Evolutionary conservation across 2,797 vertebrate species (phyloP).

Genomic region (Pseudopleuronectes americanus): DNA sequence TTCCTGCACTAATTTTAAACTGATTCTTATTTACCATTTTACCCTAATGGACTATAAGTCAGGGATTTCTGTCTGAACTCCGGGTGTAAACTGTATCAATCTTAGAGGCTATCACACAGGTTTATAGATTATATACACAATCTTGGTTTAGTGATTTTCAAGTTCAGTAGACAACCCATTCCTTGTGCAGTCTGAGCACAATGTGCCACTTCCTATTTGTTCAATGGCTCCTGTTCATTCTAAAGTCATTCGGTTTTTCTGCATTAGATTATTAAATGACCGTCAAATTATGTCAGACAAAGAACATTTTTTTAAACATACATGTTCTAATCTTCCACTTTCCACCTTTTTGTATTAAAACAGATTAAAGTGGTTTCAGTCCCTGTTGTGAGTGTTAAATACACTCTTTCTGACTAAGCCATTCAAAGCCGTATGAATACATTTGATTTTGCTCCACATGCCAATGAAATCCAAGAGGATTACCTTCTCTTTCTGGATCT

Average conservation of each 20-base stretch:
- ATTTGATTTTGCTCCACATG: conserved; percentile 4
- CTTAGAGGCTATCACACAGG: not conserved
- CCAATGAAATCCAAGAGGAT: not conserved
- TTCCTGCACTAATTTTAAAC: too few species aligned
- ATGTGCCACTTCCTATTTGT: too few species aligned
- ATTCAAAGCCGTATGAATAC: not conserved
- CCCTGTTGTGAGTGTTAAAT: not conserved
- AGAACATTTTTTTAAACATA: too few species aligned
- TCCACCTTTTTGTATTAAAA: not conserved
- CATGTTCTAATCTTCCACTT: too few species aligned
- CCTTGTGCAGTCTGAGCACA: too few species aligned
- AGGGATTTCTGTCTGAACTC: too few species aligned
- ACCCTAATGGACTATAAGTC: not conserved
- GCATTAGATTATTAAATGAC: too few species aligned
- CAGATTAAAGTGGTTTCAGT: not conserved
- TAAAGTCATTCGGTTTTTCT: not conserved
- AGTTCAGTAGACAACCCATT: too few species aligned
- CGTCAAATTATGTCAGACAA: too few species aligned
- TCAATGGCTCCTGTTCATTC: not conserved
- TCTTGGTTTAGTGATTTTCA: too few species aligned
- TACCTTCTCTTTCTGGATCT: conserved; percentile 98
- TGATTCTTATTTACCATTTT: not conserved
- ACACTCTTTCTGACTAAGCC: not conserved
- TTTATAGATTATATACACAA: too few species aligned
- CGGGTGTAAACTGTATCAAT: not conserved